A percentile compares a stretch with the other conserved stretches of the same genome.
Evolutionary conservation across 2,113 vertebrate genomes (phyloP).

Genomic region (Melanocharis versteri): DNA sequence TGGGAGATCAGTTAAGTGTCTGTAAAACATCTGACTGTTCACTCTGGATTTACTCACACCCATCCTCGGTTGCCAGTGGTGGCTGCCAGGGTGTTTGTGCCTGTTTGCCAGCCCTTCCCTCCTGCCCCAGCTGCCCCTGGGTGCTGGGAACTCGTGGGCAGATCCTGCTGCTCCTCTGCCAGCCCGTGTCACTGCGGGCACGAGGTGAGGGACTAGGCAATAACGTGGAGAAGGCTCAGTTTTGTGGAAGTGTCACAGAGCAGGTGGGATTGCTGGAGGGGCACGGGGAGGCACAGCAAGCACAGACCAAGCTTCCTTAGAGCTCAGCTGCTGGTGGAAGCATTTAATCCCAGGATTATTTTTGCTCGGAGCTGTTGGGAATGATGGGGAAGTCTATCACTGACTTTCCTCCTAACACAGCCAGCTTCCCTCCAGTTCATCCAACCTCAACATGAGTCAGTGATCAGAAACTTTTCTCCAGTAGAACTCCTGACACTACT

Average conservation of each 20-base stretch:
- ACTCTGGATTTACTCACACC: neutral
- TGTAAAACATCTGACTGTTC: neutral
- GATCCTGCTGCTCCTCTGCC: neutral
- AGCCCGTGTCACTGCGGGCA: accelerated
- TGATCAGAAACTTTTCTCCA: neutral
- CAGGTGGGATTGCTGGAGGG: neutral
- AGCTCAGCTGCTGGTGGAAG: neutral
- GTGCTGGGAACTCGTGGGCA: neutral
- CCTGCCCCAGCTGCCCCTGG: neutral
- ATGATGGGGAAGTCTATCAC: neutral
- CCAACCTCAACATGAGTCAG: neutral
- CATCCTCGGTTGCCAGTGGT: accelerated
- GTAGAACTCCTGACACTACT: neutral
- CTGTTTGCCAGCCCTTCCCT: neutral
- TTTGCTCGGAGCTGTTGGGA: neutral
- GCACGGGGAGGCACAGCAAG: neutral
- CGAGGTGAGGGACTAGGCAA: neutral
- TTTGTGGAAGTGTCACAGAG: neutral
- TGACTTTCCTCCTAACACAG: neutral
- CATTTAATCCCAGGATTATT: neutral
- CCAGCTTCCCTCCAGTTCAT: neutral
- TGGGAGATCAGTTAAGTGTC: neutral
- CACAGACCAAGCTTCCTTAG: neutral
- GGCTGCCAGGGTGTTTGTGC: neutral
- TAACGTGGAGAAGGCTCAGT: neutral